Conservation (phyloP, 1,140 invertebrate species). For the Sipha flava region DNA sequence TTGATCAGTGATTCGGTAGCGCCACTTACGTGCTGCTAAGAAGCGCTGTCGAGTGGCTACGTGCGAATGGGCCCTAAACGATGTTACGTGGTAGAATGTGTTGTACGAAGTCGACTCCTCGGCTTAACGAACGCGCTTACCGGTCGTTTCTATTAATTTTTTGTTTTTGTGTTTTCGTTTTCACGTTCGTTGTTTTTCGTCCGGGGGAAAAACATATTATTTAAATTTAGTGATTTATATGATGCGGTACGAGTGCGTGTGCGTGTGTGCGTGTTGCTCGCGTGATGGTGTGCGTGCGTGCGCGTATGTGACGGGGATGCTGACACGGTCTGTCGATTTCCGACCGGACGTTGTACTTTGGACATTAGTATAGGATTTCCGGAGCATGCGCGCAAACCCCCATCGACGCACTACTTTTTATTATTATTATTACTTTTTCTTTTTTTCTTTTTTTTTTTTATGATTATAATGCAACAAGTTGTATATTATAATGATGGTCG, state of each 20-base stretch:
- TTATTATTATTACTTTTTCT: neutral
- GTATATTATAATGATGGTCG: neutral
- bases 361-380: constrained; percentile 31
- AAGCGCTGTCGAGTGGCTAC: too few species aligned
- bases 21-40: too few species aligned
- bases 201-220: neutral
- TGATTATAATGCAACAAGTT: constrained; percentile 20
- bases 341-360: constrained; percentile 26
- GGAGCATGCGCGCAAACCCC: constrained; percentile 31
- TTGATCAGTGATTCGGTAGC: too few species aligned
- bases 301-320: constrained; percentile 3
- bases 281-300: neutral
- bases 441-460: neutral
- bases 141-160: neutral
- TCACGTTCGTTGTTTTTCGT: neutral
- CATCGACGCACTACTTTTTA: neutral
- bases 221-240: constrained; percentile 25
- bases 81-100: too few species aligned
- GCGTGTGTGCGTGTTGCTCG: neutral
- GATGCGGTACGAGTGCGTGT: neutral
- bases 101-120: too few species aligned
- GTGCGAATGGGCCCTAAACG: too few species aligned
- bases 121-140: too few species aligned
- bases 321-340: constrained; percentile 21
- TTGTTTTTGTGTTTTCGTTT: neutral